These are phyloP conservation scores for Smittia sp. DNA, from an alignment of 2,888 invertebrate species.

Conservation along the genomic window DNA sequence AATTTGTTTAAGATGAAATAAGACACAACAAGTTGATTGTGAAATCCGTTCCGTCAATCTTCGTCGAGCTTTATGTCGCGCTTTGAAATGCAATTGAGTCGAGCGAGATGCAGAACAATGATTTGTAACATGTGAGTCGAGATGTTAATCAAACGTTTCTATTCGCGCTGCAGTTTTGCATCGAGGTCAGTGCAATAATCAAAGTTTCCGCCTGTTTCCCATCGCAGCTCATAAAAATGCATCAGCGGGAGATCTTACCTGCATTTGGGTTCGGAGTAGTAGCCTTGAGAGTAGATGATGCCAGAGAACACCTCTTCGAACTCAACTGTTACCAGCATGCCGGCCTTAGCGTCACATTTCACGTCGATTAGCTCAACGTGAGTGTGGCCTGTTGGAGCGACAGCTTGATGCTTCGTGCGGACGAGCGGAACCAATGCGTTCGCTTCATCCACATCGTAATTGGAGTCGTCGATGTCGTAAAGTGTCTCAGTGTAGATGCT, in stretches of 20 bases:
- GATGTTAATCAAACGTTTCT: too few species aligned
- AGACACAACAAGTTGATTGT: background rate
- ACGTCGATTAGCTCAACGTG: conserved; percentile 63
- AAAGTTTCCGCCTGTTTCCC: background rate
- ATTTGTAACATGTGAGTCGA: too few species aligned
- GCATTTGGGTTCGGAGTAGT: conserved; percentile 65
- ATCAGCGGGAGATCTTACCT: conserved; percentile 53
- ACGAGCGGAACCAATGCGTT: conserved; percentile 28
- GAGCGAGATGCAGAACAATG: background rate
- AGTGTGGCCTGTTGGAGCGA: conserved; percentile 48
- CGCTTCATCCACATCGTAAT: conserved; percentile 31
- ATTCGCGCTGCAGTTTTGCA: too few species aligned
- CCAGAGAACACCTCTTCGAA: conserved; percentile 65
- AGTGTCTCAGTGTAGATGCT: background rate
- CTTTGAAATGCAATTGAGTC: background rate
- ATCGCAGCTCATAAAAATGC: background rate
- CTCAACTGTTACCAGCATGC: conserved; percentile 62
- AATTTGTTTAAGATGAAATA: background rate
- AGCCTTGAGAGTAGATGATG: conserved; percentile 69
- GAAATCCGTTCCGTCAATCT: background rate
- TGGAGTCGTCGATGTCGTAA: conserved; percentile 28
- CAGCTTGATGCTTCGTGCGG: conserved; percentile 7
- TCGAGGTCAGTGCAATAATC: too few species aligned
- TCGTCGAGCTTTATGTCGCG: background rate
- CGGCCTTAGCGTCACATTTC: conserved; percentile 57